Evolutionary conservation across 2,113 vertebrate species (phyloP), one percentile per base, ranked within the genome.

Genomic region (Ptychochromis oligacanthus): DNA sequence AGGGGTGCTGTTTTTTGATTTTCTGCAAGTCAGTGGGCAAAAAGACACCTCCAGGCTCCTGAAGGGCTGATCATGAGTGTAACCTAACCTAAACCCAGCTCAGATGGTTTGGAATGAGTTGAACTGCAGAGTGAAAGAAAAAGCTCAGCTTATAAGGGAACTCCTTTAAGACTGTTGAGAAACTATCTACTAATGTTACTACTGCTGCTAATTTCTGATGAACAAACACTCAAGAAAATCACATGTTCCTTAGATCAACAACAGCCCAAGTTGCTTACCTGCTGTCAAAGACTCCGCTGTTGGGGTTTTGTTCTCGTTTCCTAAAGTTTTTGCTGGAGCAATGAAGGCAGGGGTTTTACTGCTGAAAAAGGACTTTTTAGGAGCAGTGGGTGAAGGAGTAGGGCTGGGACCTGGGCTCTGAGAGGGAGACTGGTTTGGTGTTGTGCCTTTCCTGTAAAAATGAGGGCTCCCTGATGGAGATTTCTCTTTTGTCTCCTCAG

Each of bases 371-470:
- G 80, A 96, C 94, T 96, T 97, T 57, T 88, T 82, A 26, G 92
- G 88, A 64, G 92, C 90, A 5, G 94, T 92, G 64, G 97, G 96
- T 64, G 96, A 96, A 10, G 96, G 81, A 9, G 96, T 94, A 13
- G 95, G 95, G 60, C 95, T 97, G 13, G 95, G 91, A 18, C 81
- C 94, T 13, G 97, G 97, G 65, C 96, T 98, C 36, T 92, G 83
- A 87, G 96, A 95, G 12, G 98, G 98, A 58, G 97, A 96, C 17
- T 83, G 91, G 61, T 90, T 94, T 31, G 98, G 98, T 7, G 98
- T 99, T 1, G 97, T 99, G 90, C 98, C 98, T 96, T 99, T 99
- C 49, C 98, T 96, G 93, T 99, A 99, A 94, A 99, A 99, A 92
- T 99, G 98, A 83, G 97, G 98, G 55, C 97, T 99, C 79, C 97